Base-by-base conservation (phyloP, 2,888 invertebrate species). In the Alentia gelatinosa region DNA sequence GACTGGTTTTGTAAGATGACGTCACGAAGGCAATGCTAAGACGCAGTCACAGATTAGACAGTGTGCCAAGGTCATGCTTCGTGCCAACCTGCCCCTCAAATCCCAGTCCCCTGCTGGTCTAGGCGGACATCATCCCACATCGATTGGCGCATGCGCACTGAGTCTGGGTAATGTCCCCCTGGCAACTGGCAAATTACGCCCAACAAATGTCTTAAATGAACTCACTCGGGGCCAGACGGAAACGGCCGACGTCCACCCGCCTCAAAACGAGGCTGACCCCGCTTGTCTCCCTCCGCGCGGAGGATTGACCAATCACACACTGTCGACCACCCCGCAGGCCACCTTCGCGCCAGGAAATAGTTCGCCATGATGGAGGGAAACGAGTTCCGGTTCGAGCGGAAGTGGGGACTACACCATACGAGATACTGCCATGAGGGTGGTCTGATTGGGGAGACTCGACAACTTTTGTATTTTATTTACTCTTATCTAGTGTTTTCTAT, bases 101-200 rank as follows among this genome's bases (percentile, higher is more conserved):
- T 68, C 68, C 3, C 30, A 56, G 19, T 56, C 56, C 56, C 56
- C 56, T 56, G 56, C 23, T n/a, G 56, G 56, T n/a, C 3, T n/a
- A 56, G 56, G 56, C 56, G 9, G 79, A 79, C 79, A 35, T 39
- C 79, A 39, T 79, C 26, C 15, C 79, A 39, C 39, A 79, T 79
- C n/a, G 79, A 79, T 79, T 39, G 37, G 35, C 79, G 74, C 74
- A 79, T 33, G 3, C n/a, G 23, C 79, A 19, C 23, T 23, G 39
- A 19, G 79, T 79, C 79, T 79, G 79, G 79, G 79, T 79, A 79
- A 79, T 79, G 79, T 79, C 79, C 79, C 79, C 35, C 37, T 79
- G 79, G 79, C 79, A 79, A 26, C 79, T 79, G n/a, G 79, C 79
- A 79, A 79, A 79, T 79, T 79, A 79, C 79, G n/a, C 3, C 79